Evolutionary conservation across 2,888 invertebrate species (phyloP).

Genomic region (Gnatocerus cornutus): DNA sequence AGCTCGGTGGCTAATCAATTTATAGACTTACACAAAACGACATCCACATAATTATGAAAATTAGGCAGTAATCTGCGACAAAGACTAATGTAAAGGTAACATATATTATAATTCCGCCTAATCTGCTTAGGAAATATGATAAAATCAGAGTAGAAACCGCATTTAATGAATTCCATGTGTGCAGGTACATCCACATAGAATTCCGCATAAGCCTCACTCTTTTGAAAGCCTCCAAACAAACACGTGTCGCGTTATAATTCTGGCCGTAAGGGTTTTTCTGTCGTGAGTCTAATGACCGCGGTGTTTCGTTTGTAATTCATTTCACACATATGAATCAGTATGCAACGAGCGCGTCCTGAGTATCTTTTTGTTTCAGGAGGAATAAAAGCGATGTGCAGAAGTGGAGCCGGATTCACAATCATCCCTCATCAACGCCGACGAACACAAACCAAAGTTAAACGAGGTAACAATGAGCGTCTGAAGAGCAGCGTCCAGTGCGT

Average conservation of each 20-base stretch:
- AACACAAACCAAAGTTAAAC: conserved; percentile 50
- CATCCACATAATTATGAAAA: background rate
- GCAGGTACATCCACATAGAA: conserved; percentile 14
- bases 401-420: conserved; percentile 39
- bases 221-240: conserved; percentile 30
- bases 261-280: conserved; percentile 9
- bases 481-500: conserved; percentile 49
- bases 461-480: conserved; percentile 55
- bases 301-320: conserved; percentile 46
- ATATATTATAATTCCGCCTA: too few species aligned
- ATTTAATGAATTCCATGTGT: conserved; percentile 35
- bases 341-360: conserved; percentile 38
- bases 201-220: conserved; percentile 30
- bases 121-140: background rate
- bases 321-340: conserved; percentile 43
- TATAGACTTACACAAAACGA: background rate
- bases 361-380: conserved; percentile 46
- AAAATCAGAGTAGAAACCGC: conserved; percentile 26
- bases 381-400: conserved; percentile 43
- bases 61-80: background rate
- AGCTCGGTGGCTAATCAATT: background rate
- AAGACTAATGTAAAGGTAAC: too few species aligned
- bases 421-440: conserved; percentile 48
- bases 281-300: conserved; percentile 43
- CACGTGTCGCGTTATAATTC: conserved; percentile 44